A percentile compares a stretch with the other conserved stretches of the same genome.
These are phyloP conservation scores for Gulo gulo DNA, from an alignment of 2,113 vertebrate genomes.

Conservation along the genomic window DNA sequence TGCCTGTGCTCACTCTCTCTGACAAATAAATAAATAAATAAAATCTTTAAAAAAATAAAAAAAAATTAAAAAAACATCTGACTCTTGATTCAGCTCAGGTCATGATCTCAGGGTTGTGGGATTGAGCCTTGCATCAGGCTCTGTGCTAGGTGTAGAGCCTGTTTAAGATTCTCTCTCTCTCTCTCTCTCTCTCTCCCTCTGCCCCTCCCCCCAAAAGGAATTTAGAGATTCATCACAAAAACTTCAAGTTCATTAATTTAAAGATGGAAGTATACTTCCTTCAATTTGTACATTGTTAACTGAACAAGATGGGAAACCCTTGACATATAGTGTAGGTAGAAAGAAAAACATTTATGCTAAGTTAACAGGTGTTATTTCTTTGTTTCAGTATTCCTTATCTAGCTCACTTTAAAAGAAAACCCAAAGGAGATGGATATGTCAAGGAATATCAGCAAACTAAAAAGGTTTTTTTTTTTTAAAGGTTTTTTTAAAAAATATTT, in stretches of 20 bases:
- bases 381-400: neutral
- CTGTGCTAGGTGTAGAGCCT: neutral
- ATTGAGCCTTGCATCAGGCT: neutral
- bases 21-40: too few species aligned
- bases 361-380: neutral
- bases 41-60: too few species aligned
- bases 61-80: too few species aligned
- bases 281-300: neutral
- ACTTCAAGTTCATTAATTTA: constrained; percentile 21
- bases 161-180: neutral
- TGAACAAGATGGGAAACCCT: neutral
- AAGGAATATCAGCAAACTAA: neutral
- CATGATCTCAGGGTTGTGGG: too few species aligned
- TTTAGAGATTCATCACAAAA: constrained; percentile 34
- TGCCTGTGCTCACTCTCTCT: too few species aligned
- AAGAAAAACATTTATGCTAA: neutral
- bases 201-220: neutral
- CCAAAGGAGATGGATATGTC: neutral
- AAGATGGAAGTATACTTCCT: neutral
- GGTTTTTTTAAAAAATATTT: neutral
- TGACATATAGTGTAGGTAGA: neutral
- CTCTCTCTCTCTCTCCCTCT: too few species aligned
- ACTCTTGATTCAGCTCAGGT: too few species aligned
- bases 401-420: neutral
- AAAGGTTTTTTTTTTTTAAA: neutral